Percentiles rank a stretch among this genome's conserved stretches.
Evolutionary conservation across 1,140 invertebrate genomes (phyloP).

Genomic region (Neodiprion virginianus): DNA sequence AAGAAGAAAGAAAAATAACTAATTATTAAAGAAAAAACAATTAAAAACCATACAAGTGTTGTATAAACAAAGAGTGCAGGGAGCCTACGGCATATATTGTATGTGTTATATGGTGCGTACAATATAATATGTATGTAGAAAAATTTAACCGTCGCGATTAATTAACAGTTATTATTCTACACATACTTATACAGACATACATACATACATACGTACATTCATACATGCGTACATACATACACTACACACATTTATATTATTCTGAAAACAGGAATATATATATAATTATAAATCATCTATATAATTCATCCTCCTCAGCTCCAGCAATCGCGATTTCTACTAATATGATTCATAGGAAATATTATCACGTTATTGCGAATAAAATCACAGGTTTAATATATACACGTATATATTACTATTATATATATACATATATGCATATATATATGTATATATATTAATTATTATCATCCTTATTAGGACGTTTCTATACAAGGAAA

Average conservation of each 20-base stretch:
- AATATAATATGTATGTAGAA: slow-evolving; percentile 14
- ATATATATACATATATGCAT: no score
- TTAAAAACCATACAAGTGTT: background rate
- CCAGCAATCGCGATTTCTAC: no score
- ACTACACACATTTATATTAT: slow-evolving; percentile 12
- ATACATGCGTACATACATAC: slow-evolving; percentile 33
- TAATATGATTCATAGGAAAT: background rate
- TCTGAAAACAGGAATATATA: background rate
- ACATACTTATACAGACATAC: slow-evolving; percentile 7
- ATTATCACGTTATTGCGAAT: background rate
- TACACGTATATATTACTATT: no score
- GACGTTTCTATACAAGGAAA: no score
- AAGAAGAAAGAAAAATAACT: background rate
- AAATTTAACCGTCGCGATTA: slow-evolving; percentile 19
- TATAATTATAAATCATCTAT: background rate
- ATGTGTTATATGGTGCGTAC: background rate
- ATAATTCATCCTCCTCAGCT: no score
- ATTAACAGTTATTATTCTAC: background rate
- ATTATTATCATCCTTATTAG: no score
- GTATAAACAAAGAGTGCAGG: slow-evolving; percentile 8
- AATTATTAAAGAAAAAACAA: background rate
- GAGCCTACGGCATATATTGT: no score
- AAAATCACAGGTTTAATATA: no score
- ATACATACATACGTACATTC: slow-evolving; percentile 30
- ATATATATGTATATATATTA: no score